Base-by-base conservation (phyloP, 2,113 vertebrate genomes). In the Neodontobutis hainanensis region DNA sequence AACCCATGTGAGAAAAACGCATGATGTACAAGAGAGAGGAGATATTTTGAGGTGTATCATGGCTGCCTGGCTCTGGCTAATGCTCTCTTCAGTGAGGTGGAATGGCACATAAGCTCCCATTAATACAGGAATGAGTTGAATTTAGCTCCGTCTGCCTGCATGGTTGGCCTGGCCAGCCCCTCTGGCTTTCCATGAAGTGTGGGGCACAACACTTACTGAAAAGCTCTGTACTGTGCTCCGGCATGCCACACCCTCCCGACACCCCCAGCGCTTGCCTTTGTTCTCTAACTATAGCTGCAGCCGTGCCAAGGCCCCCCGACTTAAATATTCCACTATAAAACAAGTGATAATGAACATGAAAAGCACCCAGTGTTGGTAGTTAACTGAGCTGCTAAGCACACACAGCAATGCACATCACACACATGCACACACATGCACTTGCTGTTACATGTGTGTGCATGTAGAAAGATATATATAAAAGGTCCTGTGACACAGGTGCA, bases 71-170 rank as follows among this genome's bases (percentile, higher is more conserved):
- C 80, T 79, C 78, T 61, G 70, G 65, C 85, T 91, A 87, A 92
- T 89, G 87, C 88, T 83, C 84, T 80, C 87, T 84, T 84, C 87
- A 88, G 85, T 84, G 85, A 89, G 88, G 72, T 80, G 88, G 88
- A 87, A 91, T 90, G 80, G 82, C 80, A 85, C 83, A 85, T 92
- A 93, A 92, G 89, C 92, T 88, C 88, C 90, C 89, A 92, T 93
- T 93, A 93, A 93, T 92, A 92, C 89, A 89, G 90, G 92, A 93
- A 93, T 93, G 92, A 90, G 91, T 90, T 93, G 90, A 89, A 93
- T 93, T 92, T 92, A 92, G 91, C 88, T 84, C 88, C 61, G 92
- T 92, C 89, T 92, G 83, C 82, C 84, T 84, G 75, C 81, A 65
- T 46, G 80, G 67, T 83, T 82, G 64, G 73, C 46, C 85, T 77